Evolutionary conservation across 2,797 vertebrate genomes (phyloP), one percentile per base, ranked within the genome.

Genomic region (Crocodylus rhombifer): DNA sequence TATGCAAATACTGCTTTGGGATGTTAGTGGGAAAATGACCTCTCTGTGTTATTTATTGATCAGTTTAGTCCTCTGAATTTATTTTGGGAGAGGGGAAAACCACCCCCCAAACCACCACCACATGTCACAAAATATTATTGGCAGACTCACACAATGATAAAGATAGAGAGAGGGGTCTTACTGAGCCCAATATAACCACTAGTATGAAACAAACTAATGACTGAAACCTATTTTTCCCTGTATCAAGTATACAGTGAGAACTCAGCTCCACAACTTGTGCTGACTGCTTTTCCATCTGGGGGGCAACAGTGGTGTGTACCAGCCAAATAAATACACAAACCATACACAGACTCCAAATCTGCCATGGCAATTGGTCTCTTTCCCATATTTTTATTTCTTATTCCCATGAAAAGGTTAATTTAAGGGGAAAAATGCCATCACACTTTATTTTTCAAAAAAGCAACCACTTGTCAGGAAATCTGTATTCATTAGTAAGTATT

Each of bases 351-450:
- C 30, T 74, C 13, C 67, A 69, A 42, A 82, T 2, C 23, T 33
- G 14, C 67, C 33, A 69, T 5, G 4, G 60, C n/a, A 67, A 36
- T 60, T 78, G 0, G 0, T 21, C 76, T 20, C 18, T 83, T 88
- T 51, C n/a, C 75, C 26, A 23, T 36, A 20, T 14, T 33, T 88
- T 76, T 17, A 1, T 20, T 81, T 62, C 81, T 83, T 74, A 17
- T 82, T 88, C 56, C 18, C 56, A 57, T 28, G 12, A 36, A 69
- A 69, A 69, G 33, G 20, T 0, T 0, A 89, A 56, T 55, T 86
- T 30, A 77, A 61, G 30, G 62, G 42, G 71, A 84, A 90, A 89
- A 63, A 36, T 77, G n/a, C 77, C 51, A 60, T 1, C 1, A 0
- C 8, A 21, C 16, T 92, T 88, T 63, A 55, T 83, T 82, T 74